Evolutionary conservation across 2,888 invertebrate species (phyloP).

Genomic region (Azorinus chamasolen): DNA sequence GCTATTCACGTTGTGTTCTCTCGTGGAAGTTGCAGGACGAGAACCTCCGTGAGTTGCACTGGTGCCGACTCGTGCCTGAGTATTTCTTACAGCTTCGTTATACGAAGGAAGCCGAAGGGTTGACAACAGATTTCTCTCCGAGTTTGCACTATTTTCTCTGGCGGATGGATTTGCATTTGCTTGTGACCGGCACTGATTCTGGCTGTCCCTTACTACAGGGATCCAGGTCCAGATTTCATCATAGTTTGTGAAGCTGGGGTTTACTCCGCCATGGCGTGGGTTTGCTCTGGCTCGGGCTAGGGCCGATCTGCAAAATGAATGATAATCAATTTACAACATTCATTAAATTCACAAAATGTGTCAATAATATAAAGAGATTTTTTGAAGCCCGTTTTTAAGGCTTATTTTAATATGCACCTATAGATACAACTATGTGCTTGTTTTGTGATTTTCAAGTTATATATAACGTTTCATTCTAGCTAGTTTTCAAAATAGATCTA

Average conservation of each 20-base stretch:
- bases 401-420: too few species aligned
- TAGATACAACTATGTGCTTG: too few species aligned
- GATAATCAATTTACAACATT: too few species aligned
- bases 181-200: constrained; percentile 56
- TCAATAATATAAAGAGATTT: neutral
- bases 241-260: constrained; percentile 68
- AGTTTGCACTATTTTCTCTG: constrained; percentile 9
- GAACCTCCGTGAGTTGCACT: neutral
- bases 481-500: too few species aligned
- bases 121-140: constrained; percentile 20
- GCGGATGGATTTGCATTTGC: constrained; percentile 31
- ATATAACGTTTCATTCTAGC: too few species aligned
- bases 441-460: too few species aligned
- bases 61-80: neutral
- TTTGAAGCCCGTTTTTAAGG: too few species aligned
- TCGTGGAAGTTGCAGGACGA: neutral
- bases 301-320: neutral
- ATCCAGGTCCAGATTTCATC: constrained; percentile 77
- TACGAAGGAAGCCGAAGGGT: constrained; percentile 43
- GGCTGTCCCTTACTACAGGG: constrained; percentile 65
- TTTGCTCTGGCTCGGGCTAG: neutral
- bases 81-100: constrained; percentile 41
- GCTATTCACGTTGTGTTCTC: neutral
- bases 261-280: constrained; percentile 61
- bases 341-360: too few species aligned